Conservation (phyloP, 2,888 invertebrate species). For the Urechis unicinctus region DNA sequence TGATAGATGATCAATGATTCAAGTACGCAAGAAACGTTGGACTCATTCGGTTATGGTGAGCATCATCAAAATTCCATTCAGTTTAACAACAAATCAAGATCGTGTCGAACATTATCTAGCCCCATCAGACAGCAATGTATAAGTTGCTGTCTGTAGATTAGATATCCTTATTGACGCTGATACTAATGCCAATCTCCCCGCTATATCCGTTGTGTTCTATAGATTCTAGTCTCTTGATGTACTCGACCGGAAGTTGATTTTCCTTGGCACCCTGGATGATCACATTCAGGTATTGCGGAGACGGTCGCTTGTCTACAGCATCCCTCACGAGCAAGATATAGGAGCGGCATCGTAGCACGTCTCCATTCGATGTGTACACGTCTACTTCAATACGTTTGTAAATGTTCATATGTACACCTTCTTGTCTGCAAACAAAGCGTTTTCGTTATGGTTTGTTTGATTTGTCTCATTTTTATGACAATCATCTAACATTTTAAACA, state of each 20-base stretch:
- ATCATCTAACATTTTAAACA: no score
- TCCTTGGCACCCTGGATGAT: background rate
- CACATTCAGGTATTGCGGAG: background rate
- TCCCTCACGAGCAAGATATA: background rate
- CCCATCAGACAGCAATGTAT: no score
- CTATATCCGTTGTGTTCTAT: background rate
- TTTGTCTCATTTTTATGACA: no score
- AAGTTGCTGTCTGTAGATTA: no score
- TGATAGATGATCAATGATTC: no score
- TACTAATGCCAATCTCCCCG: background rate
- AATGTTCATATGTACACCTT: constrained; percentile 57
- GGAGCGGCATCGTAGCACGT: background rate
- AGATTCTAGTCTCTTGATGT: background rate
- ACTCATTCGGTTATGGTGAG: no score
- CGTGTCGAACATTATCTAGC: no score
- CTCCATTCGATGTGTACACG: background rate
- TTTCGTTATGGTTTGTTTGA: no score
- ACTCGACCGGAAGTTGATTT: background rate
- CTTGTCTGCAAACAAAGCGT: constrained; percentile 60
- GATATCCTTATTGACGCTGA: no score
- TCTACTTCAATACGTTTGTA: constrained; percentile 61
- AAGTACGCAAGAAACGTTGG: no score
- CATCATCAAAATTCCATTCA: no score
- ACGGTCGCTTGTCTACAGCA: background rate
- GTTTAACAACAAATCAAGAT: no score